phyloP scores from a whole-genome alignment of 2,797 vertebrate genomes.

The Trematomus bernacchii region DNA sequence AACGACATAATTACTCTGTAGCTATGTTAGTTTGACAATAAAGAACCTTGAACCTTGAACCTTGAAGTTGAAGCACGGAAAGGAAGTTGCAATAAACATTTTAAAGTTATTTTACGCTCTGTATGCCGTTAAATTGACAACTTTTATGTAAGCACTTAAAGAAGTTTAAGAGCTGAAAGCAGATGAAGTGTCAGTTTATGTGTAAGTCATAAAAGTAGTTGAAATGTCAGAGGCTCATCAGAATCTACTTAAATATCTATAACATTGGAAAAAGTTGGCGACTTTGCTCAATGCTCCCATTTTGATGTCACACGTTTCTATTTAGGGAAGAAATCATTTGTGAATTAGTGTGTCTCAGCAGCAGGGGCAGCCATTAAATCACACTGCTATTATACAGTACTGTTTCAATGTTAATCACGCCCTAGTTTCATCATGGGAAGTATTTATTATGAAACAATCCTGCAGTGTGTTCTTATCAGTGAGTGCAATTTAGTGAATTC shows the following conservation, averaged over 20 bases:
- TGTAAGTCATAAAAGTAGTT: constrained; percentile 17
- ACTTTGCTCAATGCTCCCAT: constrained; percentile 21
- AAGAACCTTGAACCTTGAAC: too few species aligned
- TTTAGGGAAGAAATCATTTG: constrained; percentile 62
- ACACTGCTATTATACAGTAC: constrained; percentile 61
- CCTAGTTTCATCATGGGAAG: constrained; percentile 61
- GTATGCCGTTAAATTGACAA: constrained; percentile 7
- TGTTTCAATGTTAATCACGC: constrained; percentile 67
- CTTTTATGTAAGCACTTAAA: constrained; percentile 8
- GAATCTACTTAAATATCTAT: constrained; percentile 18
- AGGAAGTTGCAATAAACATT: background rate
- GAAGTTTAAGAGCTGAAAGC: background rate
- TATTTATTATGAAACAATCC: constrained; percentile 68
- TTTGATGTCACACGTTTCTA: constrained; percentile 32
- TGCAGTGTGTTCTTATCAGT: constrained; percentile 66
- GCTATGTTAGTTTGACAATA: too few species aligned
- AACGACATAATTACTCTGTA: too few species aligned
- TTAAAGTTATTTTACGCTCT: background rate
- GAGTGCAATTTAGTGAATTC: constrained; percentile 59
- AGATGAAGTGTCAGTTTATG: constrained; percentile 5
- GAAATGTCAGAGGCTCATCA: constrained; percentile 15
- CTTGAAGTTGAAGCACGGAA: background rate
- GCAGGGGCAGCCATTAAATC: constrained; percentile 69
- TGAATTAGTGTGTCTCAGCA: constrained; percentile 64
- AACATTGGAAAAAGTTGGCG: constrained; percentile 30